A percentile compares a stretch with the other conserved stretches of the same genome.
Conservation (phyloP, 2,888 invertebrate genomes). For the Drosophila sordidapex region DNA sequence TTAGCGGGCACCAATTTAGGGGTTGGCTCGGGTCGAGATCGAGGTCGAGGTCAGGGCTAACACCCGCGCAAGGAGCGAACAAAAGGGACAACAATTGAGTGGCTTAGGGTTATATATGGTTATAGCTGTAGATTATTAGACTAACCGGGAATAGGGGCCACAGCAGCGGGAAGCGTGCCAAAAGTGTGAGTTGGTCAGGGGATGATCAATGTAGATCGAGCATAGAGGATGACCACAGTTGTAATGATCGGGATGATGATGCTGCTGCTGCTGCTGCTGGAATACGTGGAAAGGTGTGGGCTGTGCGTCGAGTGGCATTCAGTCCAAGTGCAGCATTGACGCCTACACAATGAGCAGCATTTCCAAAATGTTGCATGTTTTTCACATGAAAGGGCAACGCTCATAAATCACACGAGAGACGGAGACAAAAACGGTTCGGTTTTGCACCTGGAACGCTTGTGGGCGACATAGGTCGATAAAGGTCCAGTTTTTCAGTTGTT, state of each 20-base stretch:
- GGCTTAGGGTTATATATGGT: constrained; percentile 50
- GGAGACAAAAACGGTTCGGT: constrained; percentile 1
- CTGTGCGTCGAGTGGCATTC: constrained; percentile 59
- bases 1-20: constrained; percentile 48
- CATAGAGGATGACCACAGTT: constrained; percentile 59
- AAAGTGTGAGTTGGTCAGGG: constrained; percentile 68
- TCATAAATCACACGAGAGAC: constrained; percentile 67
- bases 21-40: constrained; percentile 22
- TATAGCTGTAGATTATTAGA: constrained; percentile 20
- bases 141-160: constrained; percentile 35
- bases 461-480: constrained; percentile 57
- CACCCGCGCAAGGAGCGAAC: constrained; percentile 43
- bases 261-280: constrained; percentile 26
- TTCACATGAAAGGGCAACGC: constrained; percentile 57
- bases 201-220: constrained; percentile 35
- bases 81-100: constrained; percentile 27
- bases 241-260: constrained; percentile 25
- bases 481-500: constrained; percentile 20
- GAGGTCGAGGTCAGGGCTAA: constrained; percentile 4
- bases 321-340: constrained; percentile 57
- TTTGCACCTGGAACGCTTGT: constrained; percentile 75
- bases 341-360: constrained; percentile 68
- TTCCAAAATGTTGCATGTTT: constrained; percentile 32
- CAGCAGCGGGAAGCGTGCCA: constrained; percentile 66
- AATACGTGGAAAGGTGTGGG: constrained; percentile 57